Conservation (phyloP, 2,888 invertebrate genomes). For the Phasia obesa region DNA sequence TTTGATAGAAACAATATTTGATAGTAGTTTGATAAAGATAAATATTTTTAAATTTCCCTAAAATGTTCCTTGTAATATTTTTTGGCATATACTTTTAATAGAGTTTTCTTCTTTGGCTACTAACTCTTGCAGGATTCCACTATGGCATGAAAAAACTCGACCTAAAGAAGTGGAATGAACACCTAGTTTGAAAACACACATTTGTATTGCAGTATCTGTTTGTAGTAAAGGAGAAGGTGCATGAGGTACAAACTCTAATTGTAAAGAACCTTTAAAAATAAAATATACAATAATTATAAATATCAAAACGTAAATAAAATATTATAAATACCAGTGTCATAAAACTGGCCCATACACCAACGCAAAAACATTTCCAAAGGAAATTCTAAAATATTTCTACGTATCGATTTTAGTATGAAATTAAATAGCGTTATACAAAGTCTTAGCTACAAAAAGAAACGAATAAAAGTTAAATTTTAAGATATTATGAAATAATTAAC, state of each 20-base stretch:
- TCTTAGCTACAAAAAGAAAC: conserved; percentile 74
- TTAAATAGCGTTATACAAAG: conserved; percentile 75
- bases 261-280: conserved; percentile 72
- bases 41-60: conserved; percentile 12
- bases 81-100: conserved; percentile 58
- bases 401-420: conserved; percentile 75
- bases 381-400: conserved; percentile 77
- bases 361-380: conserved; percentile 77
- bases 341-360: conserved; percentile 77
- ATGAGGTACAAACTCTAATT: conserved; percentile 71
- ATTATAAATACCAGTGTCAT: conserved; percentile 76
- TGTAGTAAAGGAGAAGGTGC: conserved; percentile 66
- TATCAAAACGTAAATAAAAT: conserved; percentile 1
- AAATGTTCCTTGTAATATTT: conserved; percentile 64
- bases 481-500: conserved; percentile 40
- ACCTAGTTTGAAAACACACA: conserved; percentile 73
- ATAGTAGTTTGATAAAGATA: too few relatives aligned
- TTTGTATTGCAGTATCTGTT: conserved; percentile 60
- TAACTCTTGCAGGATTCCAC: conserved; percentile 74
- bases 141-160: conserved; percentile 73
- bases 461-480: too few relatives aligned
- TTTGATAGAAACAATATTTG: too few relatives aligned
- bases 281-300: conserved; percentile 23
- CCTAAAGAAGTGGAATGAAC: conserved; percentile 73
- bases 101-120: conserved; percentile 71